A percentile compares a stretch with the other conserved stretches of the same genome.
phyloP scores from a whole-genome alignment of 2,888 invertebrate genomes.

The Willowsia nigromaculata region DNA sequence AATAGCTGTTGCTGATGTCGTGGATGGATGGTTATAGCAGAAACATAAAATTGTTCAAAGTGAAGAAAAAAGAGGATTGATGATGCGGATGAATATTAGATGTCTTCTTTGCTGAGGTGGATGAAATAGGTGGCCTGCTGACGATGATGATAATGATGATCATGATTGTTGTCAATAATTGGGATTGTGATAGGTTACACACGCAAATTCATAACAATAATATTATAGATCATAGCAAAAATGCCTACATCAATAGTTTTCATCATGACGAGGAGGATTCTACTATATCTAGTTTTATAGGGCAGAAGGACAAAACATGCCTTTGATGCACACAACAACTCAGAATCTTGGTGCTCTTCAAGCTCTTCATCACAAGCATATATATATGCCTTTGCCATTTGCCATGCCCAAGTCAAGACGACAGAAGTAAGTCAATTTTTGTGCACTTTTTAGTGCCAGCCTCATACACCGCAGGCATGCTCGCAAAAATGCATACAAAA shows the following conservation, averaged over 20 bases:
- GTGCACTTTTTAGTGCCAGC: conserved; percentile 43
- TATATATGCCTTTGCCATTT: neutral
- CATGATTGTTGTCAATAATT: conserved; percentile 39
- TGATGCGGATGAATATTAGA: conserved; percentile 56
- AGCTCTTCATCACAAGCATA: neutral
- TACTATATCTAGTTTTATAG: conserved; percentile 17
- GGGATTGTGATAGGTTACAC: conserved; percentile 16
- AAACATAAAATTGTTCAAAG: conserved; percentile 38
- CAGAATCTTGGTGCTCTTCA: neutral
- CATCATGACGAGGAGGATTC: neutral
- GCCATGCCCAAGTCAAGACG: conserved; percentile 31
- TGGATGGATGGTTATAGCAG: neutral
- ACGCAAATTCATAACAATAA: neutral
- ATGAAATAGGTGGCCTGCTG: conserved; percentile 13
- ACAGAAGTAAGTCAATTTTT: conserved; percentile 48
- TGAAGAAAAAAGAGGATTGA: conserved; percentile 58
- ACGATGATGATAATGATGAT: neutral
- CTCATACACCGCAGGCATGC: conserved; percentile 13
- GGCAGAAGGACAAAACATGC: conserved; percentile 39
- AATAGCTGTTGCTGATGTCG: neutral
- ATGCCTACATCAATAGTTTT: neutral
- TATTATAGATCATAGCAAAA: too few species aligned
- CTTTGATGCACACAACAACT: neutral
- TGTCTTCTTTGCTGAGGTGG: neutral
- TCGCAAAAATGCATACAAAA: conserved; percentile 41